phyloP scores from a whole-genome alignment of 1,140 invertebrate genomes.

The Drosophila ercepeae region DNA sequence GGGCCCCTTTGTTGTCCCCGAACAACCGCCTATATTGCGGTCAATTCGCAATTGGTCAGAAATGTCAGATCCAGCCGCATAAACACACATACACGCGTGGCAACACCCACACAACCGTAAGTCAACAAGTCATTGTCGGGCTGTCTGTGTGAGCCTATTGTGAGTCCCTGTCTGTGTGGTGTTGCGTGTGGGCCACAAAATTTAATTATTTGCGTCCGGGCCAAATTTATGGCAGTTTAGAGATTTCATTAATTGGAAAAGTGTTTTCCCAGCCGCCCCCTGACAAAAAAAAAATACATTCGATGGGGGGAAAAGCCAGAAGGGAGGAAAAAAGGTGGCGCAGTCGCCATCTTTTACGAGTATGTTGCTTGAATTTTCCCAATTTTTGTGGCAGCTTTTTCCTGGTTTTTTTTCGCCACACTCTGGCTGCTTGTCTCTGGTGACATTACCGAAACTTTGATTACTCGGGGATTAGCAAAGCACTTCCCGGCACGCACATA shows the following conservation, averaged over 20 bases:
- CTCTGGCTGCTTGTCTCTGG: slow-evolving; percentile 43
- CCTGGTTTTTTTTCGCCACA: slow-evolving; percentile 19
- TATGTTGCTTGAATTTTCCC: slow-evolving; percentile 39
- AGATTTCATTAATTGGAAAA: slow-evolving; percentile 84
- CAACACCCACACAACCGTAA: slow-evolving; percentile 27
- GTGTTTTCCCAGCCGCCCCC: slow-evolving; percentile 57
- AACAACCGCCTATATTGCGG: slow-evolving; percentile 58
- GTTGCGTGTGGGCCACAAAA: slow-evolving; percentile 60
- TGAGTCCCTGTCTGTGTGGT: slow-evolving; percentile 14
- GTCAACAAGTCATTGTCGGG: slow-evolving; percentile 64
- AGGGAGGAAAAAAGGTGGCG: neutral
- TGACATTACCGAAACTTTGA: slow-evolving; percentile 80
- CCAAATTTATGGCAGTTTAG: slow-evolving; percentile 82
- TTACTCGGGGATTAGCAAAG: slow-evolving; percentile 78
- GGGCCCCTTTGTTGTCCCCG: slow-evolving; percentile 36
- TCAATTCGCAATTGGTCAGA: slow-evolving; percentile 55
- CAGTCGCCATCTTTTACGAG: slow-evolving; percentile 21
- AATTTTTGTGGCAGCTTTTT: slow-evolving; percentile 56
- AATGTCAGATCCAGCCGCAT: slow-evolving; percentile 50
- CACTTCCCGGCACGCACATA: slow-evolving; percentile 38
- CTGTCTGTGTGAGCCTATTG: slow-evolving; percentile 19
- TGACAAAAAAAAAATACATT: no score
- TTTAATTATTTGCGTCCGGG: slow-evolving; percentile 81
- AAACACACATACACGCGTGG: neutral
- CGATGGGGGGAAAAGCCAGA: neutral